Conservation (phyloP, 2,888 invertebrate genomes). For the Drymonia ruficornis region DNA sequence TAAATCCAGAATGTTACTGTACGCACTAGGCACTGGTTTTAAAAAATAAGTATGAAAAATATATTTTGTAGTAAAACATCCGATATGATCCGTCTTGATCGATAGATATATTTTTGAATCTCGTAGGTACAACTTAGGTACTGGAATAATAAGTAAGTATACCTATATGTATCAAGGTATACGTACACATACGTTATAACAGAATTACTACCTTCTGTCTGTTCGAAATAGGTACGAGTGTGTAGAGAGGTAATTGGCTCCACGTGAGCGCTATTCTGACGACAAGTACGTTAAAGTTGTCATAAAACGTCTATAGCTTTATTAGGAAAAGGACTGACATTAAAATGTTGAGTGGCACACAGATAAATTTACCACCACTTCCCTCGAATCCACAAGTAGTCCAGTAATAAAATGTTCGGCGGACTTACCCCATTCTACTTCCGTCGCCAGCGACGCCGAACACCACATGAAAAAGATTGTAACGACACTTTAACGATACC, state of each 20-base stretch:
- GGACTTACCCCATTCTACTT: conserved; percentile 86
- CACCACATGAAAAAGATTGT: conserved; percentile 81
- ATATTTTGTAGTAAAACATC: too few species aligned
- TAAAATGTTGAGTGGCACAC: conserved; percentile 47
- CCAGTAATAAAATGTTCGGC: conserved; percentile 57
- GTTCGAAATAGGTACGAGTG: conserved; percentile 15
- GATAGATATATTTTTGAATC: too few species aligned
- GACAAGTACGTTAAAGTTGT: conserved; percentile 35
- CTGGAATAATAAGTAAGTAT: too few species aligned
- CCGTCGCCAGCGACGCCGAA: conserved; percentile 55
- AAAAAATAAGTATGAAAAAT: too few species aligned
- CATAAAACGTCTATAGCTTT: conserved; percentile 48
- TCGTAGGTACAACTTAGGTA: too few species aligned
- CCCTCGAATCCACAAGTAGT: conserved; percentile 71
- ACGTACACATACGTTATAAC: not conserved
- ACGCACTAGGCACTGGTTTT: too few species aligned
- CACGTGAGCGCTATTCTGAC: conserved; percentile 24
- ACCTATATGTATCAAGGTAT: too few species aligned
- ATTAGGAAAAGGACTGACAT: conserved; percentile 47
- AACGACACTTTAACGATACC: conserved; percentile 75
- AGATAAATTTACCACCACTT: conserved; percentile 49
- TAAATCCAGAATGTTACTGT: too few species aligned
- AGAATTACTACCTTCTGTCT: conserved; percentile 9
- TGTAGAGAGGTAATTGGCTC: conserved; percentile 8
- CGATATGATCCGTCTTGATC: too few species aligned